Evolutionary conservation across 2,797 vertebrate species (phyloP), one percentile per base, ranked within the genome.

Genomic region (Trichosurus vulpecula): DNA sequence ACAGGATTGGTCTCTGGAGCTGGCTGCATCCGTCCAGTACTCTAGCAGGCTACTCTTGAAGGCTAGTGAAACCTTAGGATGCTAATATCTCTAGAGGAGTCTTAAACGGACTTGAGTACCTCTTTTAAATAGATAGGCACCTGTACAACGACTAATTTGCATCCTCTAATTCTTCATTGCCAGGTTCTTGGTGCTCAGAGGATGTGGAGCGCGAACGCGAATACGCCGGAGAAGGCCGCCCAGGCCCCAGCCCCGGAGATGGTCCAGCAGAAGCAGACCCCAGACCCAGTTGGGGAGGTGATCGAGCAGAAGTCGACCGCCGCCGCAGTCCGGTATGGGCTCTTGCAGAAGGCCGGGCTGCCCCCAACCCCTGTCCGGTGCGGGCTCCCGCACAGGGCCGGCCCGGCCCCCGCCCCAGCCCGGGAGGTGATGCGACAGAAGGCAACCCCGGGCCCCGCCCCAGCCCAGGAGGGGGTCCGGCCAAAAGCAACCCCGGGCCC

Each of bases 1-100:
- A 81, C 66, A 81, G 66, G 66, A 81, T 81, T 81, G 66, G 66
- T 81, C 66, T 81, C 66, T 81, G 81, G 66, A 81, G 66, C 66
- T 81, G 66, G n/a, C 66, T 41, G 66, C 66, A 81, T 81, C 66
- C 19, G n/a, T 81, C 66, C 66, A 81, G 66, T 0, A 8, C n/a
- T 47, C 66, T 41, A 25, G 66, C n/a, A 81, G 66, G 66, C n/a
- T 81, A 47, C 16, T 25, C 66, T 41, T 74, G n/a, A 22, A 81
- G 16, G 66, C n/a, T 41, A 47, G 66, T 6, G 19, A 47, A 81
- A 81, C 16, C n/a, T 81, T 81, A 47, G 66, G 66, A 81, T 81
- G 66, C n/a, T 47, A 25, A 81, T 22, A 25, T 47, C 66, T 81
- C n/a, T 25, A 30, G n/a, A 74, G 66, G n/a, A 41, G 14, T 25